Evolutionary conservation across 2,113 vertebrate genomes (phyloP).

Genomic region (Acrocephalus kingi): DNA sequence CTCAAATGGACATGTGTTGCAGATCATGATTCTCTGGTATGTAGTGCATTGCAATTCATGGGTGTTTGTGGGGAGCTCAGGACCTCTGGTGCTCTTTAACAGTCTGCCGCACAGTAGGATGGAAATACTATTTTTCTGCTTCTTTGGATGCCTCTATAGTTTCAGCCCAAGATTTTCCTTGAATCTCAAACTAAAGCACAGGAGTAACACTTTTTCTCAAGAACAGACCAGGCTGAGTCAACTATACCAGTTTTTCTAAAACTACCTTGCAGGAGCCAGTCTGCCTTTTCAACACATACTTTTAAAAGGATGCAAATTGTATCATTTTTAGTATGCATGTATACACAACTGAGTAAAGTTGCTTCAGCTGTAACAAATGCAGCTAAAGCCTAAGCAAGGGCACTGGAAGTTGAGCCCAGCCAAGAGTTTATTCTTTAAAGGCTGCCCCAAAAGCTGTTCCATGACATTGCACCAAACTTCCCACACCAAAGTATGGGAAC

Average conservation of each 20-base stretch:
- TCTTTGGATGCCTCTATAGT: neutral
- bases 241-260: neutral
- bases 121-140: neutral
- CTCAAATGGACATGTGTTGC: neutral
- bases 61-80: neutral
- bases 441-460: neutral
- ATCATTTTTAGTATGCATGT: neutral
- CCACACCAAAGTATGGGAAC: neutral
- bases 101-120: neutral
- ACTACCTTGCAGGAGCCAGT: neutral
- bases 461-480: neutral
- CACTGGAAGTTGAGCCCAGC: neutral
- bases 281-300: neutral
- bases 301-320: neutral
- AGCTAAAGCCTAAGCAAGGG: neutral
- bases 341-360: neutral
- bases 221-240: neutral
- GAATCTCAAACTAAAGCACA: neutral
- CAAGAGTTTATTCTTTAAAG: neutral
- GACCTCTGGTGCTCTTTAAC: neutral
- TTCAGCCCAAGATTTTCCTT: neutral
- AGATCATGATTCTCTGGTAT: neutral
- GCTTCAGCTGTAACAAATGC: neutral
- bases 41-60: neutral
- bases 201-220: neutral